Conservation (phyloP, 1,140 invertebrate genomes). For the Drosophila subpulchrella region DNA sequence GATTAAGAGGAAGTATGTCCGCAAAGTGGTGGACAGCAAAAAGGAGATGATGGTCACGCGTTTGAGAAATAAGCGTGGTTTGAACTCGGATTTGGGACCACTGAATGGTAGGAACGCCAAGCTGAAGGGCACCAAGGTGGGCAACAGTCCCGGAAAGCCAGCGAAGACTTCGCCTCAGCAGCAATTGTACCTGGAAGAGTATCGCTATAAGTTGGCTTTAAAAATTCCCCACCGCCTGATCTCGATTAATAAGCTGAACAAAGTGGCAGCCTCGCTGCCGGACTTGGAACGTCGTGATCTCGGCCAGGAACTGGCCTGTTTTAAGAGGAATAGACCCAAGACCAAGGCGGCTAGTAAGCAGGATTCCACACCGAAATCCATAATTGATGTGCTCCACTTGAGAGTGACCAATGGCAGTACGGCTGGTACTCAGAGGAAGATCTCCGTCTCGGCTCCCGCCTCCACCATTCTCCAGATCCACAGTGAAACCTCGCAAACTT, state of each 20-base stretch:
- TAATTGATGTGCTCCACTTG: constrained; percentile 80
- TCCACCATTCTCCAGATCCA: constrained; percentile 74
- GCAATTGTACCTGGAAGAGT: constrained; percentile 86
- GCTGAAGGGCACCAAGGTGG: constrained; percentile 22
- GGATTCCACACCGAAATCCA: constrained; percentile 62
- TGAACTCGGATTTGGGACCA: constrained; percentile 18
- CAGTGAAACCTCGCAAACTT: constrained; percentile 72
- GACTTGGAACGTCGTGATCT: constrained; percentile 87
- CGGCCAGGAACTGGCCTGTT: constrained; percentile 54
- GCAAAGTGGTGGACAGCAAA: constrained; percentile 68
- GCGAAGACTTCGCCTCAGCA: constrained; percentile 53
- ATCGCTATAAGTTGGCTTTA: constrained; percentile 91
- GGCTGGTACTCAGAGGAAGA: constrained; percentile 36
- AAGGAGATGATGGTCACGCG: constrained; percentile 69
- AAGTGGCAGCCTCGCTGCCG: constrained; percentile 90
- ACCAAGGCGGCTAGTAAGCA: constrained; percentile 50
- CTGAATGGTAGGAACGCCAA: constrained; percentile 52
- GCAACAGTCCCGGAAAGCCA: constrained; percentile 5
- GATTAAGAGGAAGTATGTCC: constrained; percentile 76
- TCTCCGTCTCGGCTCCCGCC: constrained; percentile 72
- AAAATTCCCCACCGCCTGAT: constrained; percentile 92
- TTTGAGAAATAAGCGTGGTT: constrained; percentile 54
- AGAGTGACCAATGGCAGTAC: constrained; percentile 63
- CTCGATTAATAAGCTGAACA: constrained; percentile 88
- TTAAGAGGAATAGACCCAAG: constrained; percentile 44